Base-by-base conservation (phyloP, 1,140 invertebrate species). In the Tetraneura akinire region DNA sequence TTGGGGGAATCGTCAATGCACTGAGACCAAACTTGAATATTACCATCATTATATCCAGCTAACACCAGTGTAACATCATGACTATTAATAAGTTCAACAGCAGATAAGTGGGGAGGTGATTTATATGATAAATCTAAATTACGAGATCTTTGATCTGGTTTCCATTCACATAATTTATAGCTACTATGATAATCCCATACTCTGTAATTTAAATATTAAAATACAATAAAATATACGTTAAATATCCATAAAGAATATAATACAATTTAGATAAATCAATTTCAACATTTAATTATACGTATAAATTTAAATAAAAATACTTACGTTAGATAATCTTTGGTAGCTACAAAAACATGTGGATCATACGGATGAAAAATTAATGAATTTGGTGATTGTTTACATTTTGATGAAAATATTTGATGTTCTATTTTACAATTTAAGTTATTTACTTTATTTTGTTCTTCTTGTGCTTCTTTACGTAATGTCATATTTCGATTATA, bases 361-460 rank as follows among this genome's bases (percentile, higher is more conserved):
- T 97, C 94, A 85, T 93, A 97, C 0, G 96, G 95, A 89, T 97
- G 93, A 86, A 97, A 94, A 81, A 91, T 89, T 66, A 97, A 87
- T 21, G 93, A 89, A 80, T 91, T 89, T 21, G 95, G 94, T 80
- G 91, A 89, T 80, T 92, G 90, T 80, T 91, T 88, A 83, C 92
- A 94, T 83, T 92, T 90, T 68, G 93, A 91, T 82, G 92, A 91
- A 88, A 96, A 96, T 62, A 93, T 88, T 87, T 95, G 93, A 81
- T 92, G 91, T 84, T 96, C 94, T 81, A 95, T 86, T 82, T 89
- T 88, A 62, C 45, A 86, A 78, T 78, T 78, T 78, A 78, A 81
- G 84, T 57, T 86, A 84, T 26, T 86, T 85, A 83, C 64, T 83
- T 88, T 88, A 47, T 85, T 82, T 80, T 91, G 89, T 84, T 94